These are phyloP conservation scores for Perodicticus potto DNA, from an alignment of 2,797 vertebrate genomes.

Conservation along the genomic window DNA sequence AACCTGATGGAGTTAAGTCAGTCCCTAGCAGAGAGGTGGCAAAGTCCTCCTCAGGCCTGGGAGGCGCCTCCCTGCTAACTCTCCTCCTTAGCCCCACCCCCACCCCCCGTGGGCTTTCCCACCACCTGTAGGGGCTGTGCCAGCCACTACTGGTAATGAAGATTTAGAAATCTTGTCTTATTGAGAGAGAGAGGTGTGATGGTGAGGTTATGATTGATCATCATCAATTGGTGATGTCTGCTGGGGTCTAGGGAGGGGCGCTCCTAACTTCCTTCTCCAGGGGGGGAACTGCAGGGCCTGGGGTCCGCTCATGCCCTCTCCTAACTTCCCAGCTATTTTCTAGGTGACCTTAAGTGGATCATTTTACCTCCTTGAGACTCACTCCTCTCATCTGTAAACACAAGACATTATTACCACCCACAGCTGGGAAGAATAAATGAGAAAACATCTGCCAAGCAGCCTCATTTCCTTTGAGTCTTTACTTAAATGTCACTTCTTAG, in stretches of 20 bases:
- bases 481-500: background rate
- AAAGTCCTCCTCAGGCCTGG: background rate
- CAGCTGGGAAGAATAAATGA: background rate
- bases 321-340: background rate
- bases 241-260: background rate
- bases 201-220: too few species aligned
- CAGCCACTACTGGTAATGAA: too few species aligned
- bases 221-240: background rate
- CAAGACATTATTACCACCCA: background rate
- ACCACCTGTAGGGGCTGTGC: background rate
- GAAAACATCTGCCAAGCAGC: background rate
- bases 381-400: background rate
- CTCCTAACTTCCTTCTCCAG: background rate
- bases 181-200: background rate
- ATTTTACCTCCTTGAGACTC: background rate
- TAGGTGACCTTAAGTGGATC: background rate
- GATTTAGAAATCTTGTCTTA: background rate
- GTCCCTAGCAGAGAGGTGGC: background rate
- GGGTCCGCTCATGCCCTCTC: fast-evolving
- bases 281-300: too few species aligned
- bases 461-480: background rate
- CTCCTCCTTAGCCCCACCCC: too few species aligned
- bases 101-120: background rate
- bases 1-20: background rate
- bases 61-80: background rate